These are phyloP conservation scores for Caenorhabditis doughertyi DNA, from an alignment of 2,888 invertebrate species.

Conservation along the genomic window DNA sequence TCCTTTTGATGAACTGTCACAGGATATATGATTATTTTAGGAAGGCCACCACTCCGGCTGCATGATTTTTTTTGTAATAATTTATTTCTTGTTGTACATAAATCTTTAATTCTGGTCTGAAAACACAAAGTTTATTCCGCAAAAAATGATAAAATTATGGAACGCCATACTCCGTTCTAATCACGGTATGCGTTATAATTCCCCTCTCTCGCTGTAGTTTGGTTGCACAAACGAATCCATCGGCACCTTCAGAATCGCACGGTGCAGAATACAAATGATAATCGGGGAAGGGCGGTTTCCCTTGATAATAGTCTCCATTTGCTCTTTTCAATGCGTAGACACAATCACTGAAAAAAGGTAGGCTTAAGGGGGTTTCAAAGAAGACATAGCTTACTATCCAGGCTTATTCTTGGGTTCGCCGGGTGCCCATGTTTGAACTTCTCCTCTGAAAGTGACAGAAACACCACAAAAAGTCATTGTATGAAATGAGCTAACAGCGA, in stretches of 20 bases:
- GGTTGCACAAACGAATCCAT: too few relatives aligned
- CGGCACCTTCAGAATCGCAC: too few relatives aligned
- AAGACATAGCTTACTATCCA: neutral
- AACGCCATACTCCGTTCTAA: too few relatives aligned
- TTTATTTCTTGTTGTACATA: neutral
- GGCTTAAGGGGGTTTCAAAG: neutral
- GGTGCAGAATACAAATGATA: too few relatives aligned
- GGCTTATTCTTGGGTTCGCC: neutral
- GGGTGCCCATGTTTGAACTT: neutral
- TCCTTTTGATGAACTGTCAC: slow-evolving; percentile 69
- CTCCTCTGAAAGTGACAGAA: neutral
- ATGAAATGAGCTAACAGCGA: too few relatives aligned
- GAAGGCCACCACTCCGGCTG: neutral
- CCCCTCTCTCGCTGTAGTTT: too few relatives aligned
- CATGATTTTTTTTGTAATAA: neutral
- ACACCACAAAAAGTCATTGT: neutral
- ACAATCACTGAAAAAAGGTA: neutral
- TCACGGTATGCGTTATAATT: too few relatives aligned
- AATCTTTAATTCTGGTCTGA: neutral
- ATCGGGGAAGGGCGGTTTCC: neutral
- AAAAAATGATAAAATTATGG: too few relatives aligned
- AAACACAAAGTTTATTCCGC: too few relatives aligned
- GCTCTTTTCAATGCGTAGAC: neutral
- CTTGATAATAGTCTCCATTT: too few relatives aligned
- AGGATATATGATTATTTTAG: slow-evolving; percentile 45